phyloP scores from a whole-genome alignment of 2,797 vertebrate genomes.

The Parotocinclus haroldoi region DNA sequence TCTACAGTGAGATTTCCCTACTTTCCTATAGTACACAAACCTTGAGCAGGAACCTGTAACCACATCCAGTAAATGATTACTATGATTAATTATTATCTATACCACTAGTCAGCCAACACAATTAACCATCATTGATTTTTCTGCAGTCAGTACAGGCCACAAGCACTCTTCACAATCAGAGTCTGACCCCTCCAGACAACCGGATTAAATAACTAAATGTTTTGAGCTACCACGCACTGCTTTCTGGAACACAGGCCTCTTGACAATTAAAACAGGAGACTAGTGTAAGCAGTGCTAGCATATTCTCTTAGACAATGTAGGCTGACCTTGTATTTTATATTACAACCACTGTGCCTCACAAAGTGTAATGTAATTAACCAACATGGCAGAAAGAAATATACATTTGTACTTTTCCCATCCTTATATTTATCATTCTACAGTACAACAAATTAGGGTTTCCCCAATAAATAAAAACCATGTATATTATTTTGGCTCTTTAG shows the following conservation, averaged over 20 bases:
- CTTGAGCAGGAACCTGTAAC: background rate
- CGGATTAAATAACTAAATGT: constrained; percentile 58
- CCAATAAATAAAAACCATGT: too few relatives aligned
- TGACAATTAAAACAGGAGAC: constrained; percentile 36
- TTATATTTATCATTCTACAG: background rate
- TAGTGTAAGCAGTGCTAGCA: constrained; percentile 39
- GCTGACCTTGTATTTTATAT: constrained; percentile 21
- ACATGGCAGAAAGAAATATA: background rate
- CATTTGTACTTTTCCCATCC: background rate
- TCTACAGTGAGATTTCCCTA: too few relatives aligned
- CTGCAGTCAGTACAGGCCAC: constrained; percentile 20
- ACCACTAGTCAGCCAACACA: constrained; percentile 31
- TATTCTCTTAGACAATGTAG: constrained; percentile 11
- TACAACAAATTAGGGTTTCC: too few relatives aligned
- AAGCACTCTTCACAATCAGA: constrained; percentile 35
- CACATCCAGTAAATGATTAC: constrained; percentile 25
- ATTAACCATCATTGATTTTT: constrained; percentile 36
- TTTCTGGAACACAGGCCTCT: constrained; percentile 36
- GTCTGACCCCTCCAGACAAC: constrained; percentile 47
- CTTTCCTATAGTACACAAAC: too few relatives aligned
- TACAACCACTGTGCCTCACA: constrained; percentile 12
- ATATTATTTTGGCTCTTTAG: too few relatives aligned
- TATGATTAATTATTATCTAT: constrained; percentile 32
- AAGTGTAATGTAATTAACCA: constrained; percentile 10
- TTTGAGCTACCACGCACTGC: constrained; percentile 51